Conservation (phyloP, 2,888 invertebrate species). For the Halictus ligatus region DNA sequence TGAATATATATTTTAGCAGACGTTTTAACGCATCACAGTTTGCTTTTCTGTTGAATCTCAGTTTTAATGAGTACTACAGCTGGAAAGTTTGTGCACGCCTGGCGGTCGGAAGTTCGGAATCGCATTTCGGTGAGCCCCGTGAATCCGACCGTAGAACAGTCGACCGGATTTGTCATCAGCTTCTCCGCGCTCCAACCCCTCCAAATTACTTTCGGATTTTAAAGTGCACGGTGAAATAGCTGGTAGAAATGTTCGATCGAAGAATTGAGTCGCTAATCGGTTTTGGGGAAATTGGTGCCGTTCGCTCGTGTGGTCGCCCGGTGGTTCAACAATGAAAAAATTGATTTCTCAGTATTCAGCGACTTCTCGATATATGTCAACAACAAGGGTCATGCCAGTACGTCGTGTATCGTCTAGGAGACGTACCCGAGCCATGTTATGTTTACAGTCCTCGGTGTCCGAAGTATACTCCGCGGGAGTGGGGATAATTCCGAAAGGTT, state of each 20-base stretch:
- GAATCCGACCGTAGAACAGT: neutral
- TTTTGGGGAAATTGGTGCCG: neutral
- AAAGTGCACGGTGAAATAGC: neutral
- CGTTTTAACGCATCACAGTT: neutral
- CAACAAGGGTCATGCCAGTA: no score
- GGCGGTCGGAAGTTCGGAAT: neutral
- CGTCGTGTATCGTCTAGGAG: no score
- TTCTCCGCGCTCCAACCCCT: neutral
- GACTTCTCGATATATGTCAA: no score
- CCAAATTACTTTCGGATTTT: neutral
- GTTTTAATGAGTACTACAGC: constrained; percentile 18
- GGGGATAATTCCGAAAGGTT: no score
- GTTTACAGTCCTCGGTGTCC: no score
- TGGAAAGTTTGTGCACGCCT: neutral
- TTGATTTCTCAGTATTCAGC: neutral
- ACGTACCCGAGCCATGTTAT: no score
- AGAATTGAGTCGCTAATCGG: neutral
- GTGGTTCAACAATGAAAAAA: neutral
- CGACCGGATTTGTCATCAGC: neutral
- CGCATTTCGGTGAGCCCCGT: neutral
- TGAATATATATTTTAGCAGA: constrained; percentile 1
- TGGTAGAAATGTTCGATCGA: neutral
- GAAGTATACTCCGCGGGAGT: no score
- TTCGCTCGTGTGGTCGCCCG: neutral
- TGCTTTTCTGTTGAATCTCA: neutral